phyloP scores from a whole-genome alignment of 2,888 invertebrate genomes.

The Carcina quercana region DNA sequence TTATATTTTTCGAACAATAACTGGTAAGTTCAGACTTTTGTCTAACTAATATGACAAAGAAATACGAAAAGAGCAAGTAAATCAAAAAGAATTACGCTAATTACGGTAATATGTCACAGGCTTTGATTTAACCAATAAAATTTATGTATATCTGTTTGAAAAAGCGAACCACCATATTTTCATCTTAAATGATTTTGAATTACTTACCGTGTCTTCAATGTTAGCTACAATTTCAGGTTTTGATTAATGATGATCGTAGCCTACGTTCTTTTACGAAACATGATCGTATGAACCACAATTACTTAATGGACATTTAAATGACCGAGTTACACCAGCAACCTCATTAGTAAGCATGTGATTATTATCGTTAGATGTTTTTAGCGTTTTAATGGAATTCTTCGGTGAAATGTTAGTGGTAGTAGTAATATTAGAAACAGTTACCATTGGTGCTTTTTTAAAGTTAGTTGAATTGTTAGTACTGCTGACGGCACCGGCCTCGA shows the following conservation, averaged over 20 bases:
- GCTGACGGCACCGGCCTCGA: constrained; percentile 48
- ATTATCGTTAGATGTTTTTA: constrained; percentile 40
- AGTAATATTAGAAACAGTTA: constrained; percentile 73
- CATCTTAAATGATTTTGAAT: too few relatives aligned
- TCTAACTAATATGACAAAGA: too few relatives aligned
- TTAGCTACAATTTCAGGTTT: constrained; percentile 36
- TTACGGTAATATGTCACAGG: too few relatives aligned
- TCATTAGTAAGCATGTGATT: constrained; percentile 41
- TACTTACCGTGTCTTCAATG: constrained; percentile 50
- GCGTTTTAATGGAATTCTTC: constrained; percentile 66
- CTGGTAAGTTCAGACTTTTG: too few relatives aligned
- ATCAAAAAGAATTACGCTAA: too few relatives aligned
- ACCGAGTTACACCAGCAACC: constrained; percentile 39
- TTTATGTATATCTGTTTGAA: too few relatives aligned
- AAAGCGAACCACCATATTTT: too few relatives aligned
- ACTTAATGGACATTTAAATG: constrained; percentile 40
- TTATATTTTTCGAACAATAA: too few relatives aligned
- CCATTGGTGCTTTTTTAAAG: constrained; percentile 69
- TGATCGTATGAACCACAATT: constrained; percentile 33
- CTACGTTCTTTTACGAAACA: constrained; percentile 25
- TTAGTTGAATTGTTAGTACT: constrained; percentile 48
- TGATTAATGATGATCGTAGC: constrained; percentile 31
- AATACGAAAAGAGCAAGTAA: too few relatives aligned
- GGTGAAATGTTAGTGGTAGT: constrained; percentile 71
- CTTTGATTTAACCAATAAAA: too few relatives aligned